Conservation (phyloP, 2,113 vertebrate genomes). For the Siniperca chuatsi region DNA sequence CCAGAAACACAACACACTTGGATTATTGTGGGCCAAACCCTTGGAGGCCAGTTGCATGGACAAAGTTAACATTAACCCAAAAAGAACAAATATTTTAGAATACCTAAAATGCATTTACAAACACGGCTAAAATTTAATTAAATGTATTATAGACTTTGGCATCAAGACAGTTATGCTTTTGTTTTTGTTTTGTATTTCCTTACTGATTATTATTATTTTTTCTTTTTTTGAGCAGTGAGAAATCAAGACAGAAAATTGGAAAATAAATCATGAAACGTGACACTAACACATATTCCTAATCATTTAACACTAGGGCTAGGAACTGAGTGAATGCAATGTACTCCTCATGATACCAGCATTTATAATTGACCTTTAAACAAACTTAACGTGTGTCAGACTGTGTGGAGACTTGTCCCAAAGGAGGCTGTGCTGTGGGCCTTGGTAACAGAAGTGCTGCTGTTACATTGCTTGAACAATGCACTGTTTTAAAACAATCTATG, state of each 20-base stretch:
- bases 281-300: background rate
- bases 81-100: conserved; percentile 25
- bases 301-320: background rate
- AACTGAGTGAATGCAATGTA: background rate
- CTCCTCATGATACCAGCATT: conserved; percentile 1
- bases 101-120: background rate
- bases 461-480: background rate
- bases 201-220: too few relatives aligned
- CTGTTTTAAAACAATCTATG: background rate
- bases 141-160: background rate
- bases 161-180: background rate
- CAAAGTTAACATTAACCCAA: conserved; percentile 43
- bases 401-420: background rate
- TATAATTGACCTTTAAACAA: background rate
- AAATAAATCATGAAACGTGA: background rate
- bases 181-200: background rate
- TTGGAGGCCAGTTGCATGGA: conserved; percentile 47
- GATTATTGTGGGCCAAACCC: conserved; percentile 64
- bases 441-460: background rate
- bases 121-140: background rate
- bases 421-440: background rate
- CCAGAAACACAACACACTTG: conserved; percentile 69
- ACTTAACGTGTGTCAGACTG: background rate
- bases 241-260: background rate
- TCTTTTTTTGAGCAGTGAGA: background rate